Evolutionary conservation across 1,140 invertebrate species (phyloP).

Genomic region (Solenopsis invicta): DNA sequence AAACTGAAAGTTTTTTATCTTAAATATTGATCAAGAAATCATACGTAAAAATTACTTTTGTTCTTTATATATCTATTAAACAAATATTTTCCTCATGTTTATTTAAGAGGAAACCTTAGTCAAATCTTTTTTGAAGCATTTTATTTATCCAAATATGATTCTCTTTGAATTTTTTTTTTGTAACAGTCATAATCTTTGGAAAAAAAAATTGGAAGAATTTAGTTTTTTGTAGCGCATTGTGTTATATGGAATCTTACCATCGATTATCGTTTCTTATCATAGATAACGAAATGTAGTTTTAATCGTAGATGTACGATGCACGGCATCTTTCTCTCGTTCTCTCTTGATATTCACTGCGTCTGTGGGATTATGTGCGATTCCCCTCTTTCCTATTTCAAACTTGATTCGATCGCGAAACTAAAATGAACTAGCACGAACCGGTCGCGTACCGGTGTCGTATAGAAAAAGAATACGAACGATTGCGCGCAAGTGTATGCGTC

Average conservation of each 20-base stretch:
- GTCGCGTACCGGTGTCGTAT: slow-evolving; percentile 56
- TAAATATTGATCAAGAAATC: not conserved
- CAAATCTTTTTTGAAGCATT: not conserved
- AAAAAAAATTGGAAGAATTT: not conserved
- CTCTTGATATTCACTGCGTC: not conserved
- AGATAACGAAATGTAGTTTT: not conserved
- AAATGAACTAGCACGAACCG: slow-evolving; percentile 59
- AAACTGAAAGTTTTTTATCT: not conserved
- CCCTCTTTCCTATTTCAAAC: slow-evolving; percentile 12
- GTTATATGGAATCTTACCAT: not conserved
- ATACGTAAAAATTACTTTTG: not conserved
- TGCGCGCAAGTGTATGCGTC: slow-evolving; percentile 18
- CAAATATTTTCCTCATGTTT: not conserved
- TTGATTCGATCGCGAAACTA: slow-evolving; percentile 19
- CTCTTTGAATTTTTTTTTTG: not conserved
- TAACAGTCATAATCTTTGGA: not conserved
- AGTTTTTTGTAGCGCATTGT: not conserved
- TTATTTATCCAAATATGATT: not conserved
- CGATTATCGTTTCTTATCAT: not conserved
- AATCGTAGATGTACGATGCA: not conserved
- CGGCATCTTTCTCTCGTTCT: not conserved
- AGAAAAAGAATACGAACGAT: slow-evolving; percentile 43
- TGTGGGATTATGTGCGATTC: slow-evolving; percentile 1
- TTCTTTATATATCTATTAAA: not conserved
- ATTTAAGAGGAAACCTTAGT: not conserved